Evolutionary conservation across 1,140 invertebrate species (phyloP).

Genomic region (Battus philenor): DNA sequence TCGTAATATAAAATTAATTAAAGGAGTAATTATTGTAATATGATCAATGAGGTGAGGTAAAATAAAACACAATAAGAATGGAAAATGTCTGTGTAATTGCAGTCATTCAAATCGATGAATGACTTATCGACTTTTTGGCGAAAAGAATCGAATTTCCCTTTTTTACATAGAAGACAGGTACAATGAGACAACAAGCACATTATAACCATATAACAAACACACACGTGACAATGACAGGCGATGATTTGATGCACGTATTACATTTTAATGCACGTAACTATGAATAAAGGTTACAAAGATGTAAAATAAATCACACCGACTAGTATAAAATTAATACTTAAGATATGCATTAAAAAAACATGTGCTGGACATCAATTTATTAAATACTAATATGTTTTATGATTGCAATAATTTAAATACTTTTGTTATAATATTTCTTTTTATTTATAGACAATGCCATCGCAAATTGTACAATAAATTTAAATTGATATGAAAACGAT

Average conservation of each 20-base stretch:
- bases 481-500: constrained; percentile 28
- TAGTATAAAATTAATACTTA: constrained; percentile 25
- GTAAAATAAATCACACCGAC: constrained; percentile 25
- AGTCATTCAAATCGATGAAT: constrained; percentile 16
- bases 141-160: background rate
- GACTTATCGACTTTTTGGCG: constrained; percentile 9
- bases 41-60: constrained; percentile 10
- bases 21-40: background rate
- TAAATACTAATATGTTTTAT: constrained; percentile 11
- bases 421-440: constrained; percentile 3
- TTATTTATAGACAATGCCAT: constrained; percentile 6
- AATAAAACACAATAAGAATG: constrained; percentile 47
- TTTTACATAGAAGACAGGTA: constrained; percentile 14
- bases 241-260: constrained; percentile 1
- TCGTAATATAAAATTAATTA: background rate
- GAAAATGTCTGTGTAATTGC: constrained; percentile 41
- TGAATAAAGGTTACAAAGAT: constrained; percentile 13
- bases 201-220: constrained; percentile 8
- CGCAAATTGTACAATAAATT: constrained; percentile 14
- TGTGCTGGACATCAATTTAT: constrained; percentile 15
- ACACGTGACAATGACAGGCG: constrained; percentile 11
- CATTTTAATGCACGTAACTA: constrained; percentile 8
- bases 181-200: constrained; percentile 15
- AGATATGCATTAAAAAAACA: constrained; percentile 15
- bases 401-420: background rate